Evolutionary conservation across 2,797 vertebrate species (phyloP).

Genomic region (Melanotaenia nigrans): DNA sequence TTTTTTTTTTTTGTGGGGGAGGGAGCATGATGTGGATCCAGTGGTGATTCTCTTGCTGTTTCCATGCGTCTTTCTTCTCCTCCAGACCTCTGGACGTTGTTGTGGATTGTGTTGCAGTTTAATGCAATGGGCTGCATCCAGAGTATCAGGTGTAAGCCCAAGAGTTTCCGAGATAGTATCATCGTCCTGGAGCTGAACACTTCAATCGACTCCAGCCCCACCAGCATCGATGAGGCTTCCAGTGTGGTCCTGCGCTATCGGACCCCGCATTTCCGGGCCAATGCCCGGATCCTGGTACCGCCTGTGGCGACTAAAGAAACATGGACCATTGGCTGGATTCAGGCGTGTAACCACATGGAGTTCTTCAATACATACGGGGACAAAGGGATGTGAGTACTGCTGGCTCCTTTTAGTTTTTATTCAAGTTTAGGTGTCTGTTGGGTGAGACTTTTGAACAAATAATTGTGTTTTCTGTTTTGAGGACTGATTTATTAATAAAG

Average conservation of each 20-base stretch:
- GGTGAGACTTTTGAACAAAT: neutral
- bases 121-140: slow-evolving; percentile 99
- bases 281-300: slow-evolving; percentile 91
- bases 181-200: slow-evolving; percentile 92
- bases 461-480: neutral
- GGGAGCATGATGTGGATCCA: slow-evolving; percentile 47
- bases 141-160: slow-evolving; percentile 97
- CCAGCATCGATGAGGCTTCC: slow-evolving; percentile 98
- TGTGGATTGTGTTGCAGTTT: slow-evolving; percentile 84
- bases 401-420: neutral
- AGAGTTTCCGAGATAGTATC: slow-evolving; percentile 95
- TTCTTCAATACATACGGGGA: slow-evolving; percentile 96
- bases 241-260: slow-evolving; percentile 96
- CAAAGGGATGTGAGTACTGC: slow-evolving; percentile 94
- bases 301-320: slow-evolving; percentile 92
- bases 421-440: neutral
- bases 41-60: slow-evolving; percentile 71
- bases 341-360: slow-evolving; percentile 99
- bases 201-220: slow-evolving; percentile 93
- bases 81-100: slow-evolving; percentile 86
- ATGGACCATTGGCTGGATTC: slow-evolving; percentile 98
- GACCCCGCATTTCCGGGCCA: slow-evolving; percentile 96
- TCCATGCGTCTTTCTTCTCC: slow-evolving; percentile 87
- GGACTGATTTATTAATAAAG: neutral
- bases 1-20: slow-evolving; percentile 9